Conservation (phyloP, 2,113 vertebrate genomes). For the Rhinichthys klamathensis region DNA sequence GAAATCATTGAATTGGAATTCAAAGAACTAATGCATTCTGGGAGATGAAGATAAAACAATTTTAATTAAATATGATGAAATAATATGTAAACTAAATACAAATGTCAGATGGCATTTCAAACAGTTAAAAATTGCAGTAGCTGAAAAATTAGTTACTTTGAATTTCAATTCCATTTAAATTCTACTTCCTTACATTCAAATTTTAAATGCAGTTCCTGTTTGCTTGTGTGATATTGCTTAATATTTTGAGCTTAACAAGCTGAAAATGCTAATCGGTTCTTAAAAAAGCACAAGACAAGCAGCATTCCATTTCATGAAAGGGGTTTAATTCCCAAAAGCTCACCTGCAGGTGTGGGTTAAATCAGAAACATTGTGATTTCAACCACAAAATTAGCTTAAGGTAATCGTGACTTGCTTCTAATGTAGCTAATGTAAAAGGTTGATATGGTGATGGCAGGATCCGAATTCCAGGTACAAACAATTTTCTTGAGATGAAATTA, state of each 20-base stretch:
- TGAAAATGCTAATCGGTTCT: background rate
- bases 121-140: background rate
- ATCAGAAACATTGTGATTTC: background rate
- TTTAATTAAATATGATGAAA: background rate
- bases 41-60: background rate
- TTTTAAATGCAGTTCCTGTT: background rate
- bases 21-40: background rate
- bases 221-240: background rate
- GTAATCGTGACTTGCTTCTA: conserved; percentile 3
- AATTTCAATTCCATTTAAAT: background rate
- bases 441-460: conserved; percentile 15
- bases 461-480: conserved; percentile 14
- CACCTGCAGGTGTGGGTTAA: background rate
- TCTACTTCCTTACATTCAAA: background rate
- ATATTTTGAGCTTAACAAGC: background rate
- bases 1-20: background rate
- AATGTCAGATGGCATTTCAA: background rate
- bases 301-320: background rate
- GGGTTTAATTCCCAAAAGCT: background rate
- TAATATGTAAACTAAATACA: background rate
- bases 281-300: background rate
- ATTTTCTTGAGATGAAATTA: conserved; percentile 42
- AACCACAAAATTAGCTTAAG: background rate
- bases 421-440: conserved; percentile 27
- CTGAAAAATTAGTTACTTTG: no score